These are phyloP conservation scores for Vanessa cardui DNA, from an alignment of 2,888 invertebrate genomes.

Conservation along the genomic window DNA sequence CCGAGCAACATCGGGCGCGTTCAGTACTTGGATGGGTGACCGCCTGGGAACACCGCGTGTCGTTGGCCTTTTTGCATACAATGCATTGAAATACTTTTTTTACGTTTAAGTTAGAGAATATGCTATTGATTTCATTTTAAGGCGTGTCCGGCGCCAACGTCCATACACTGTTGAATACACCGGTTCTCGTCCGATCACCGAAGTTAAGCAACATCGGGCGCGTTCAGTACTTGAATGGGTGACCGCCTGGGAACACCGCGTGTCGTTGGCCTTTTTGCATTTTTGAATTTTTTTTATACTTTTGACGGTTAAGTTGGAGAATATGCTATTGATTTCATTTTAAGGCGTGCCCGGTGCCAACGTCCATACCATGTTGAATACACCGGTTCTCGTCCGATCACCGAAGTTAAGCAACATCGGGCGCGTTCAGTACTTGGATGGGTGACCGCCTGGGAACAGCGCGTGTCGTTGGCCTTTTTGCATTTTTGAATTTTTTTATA, in stretches of 20 bases:
- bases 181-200: constrained; percentile 80
- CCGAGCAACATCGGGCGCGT: constrained; percentile 63
- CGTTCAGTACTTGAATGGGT: constrained; percentile 78
- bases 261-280: constrained; percentile 37
- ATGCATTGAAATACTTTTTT: no score
- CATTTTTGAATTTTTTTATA: no score
- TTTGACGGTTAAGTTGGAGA: no score
- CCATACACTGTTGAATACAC: constrained; percentile 76
- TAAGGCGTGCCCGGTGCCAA: constrained; percentile 40
- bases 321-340: no score
- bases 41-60: constrained; percentile 61
- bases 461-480: constrained; percentile 57
- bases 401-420: constrained; percentile 59
- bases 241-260: constrained; percentile 51
- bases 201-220: constrained; percentile 78
- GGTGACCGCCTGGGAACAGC: constrained; percentile 64
- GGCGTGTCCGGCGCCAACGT: constrained; percentile 48
- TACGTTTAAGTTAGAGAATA: no score
- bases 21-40: constrained; percentile 63
- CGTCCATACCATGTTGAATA: constrained; percentile 56
- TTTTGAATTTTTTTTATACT: no score
- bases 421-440: constrained; percentile 61
- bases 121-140: no score
- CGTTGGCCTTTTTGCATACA: constrained; percentile 51
- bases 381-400: constrained; percentile 60